These are phyloP conservation scores for Aleadryas rufinucha DNA, from an alignment of 2,113 vertebrate genomes.

Conservation along the genomic window DNA sequence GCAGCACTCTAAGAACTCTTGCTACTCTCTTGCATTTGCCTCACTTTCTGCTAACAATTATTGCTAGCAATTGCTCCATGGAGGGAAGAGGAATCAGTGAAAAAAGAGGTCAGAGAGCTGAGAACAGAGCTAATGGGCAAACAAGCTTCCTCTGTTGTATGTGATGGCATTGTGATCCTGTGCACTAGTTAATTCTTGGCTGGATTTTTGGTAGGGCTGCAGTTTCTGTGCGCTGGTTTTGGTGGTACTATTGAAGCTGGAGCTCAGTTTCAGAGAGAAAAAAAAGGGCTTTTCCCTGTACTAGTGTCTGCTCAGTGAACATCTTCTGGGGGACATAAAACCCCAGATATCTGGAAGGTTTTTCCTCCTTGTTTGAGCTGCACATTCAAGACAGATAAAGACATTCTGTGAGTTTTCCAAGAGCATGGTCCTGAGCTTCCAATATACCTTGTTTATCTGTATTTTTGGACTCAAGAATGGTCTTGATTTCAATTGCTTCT, in stretches of 20 bases:
- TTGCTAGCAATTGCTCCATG: background rate
- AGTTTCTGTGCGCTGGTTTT: background rate
- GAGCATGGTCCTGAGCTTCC: background rate
- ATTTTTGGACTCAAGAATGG: background rate
- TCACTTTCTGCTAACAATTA: background rate
- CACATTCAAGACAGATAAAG: background rate
- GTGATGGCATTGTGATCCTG: background rate
- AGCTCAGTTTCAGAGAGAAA: background rate
- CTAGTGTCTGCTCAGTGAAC: background rate
- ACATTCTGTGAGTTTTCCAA: background rate
- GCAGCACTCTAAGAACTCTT: background rate
- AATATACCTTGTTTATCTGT: background rate
- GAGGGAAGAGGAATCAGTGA: background rate
- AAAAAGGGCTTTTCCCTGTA: background rate
- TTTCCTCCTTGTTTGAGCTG: background rate
- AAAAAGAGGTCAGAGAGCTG: background rate
- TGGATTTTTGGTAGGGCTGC: background rate
- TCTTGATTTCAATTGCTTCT: background rate
- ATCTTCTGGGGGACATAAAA: background rate
- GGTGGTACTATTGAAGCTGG: background rate
- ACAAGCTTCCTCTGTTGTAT: background rate
- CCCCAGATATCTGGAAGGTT: background rate
- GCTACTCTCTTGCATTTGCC: background rate
- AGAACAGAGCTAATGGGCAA: background rate
- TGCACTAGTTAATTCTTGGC: background rate